Evolutionary conservation across 2,888 invertebrate species (phyloP).

Genomic region (Cosmopolites sordidus): DNA sequence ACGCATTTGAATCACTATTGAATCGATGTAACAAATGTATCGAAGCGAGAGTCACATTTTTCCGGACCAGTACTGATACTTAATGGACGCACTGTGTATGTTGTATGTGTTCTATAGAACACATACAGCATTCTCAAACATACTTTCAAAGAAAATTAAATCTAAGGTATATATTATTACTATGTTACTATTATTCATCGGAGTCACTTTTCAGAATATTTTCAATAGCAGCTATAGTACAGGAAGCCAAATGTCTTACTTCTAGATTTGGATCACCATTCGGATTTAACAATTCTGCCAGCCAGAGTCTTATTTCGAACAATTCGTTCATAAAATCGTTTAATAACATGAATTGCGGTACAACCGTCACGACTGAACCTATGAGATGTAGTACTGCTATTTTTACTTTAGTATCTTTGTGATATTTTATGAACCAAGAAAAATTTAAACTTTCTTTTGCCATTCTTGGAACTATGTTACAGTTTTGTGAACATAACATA

Average conservation of each 20-base stretch:
- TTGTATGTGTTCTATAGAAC: no score
- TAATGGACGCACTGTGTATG: no score
- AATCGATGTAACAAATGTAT: no score
- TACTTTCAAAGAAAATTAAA: no score
- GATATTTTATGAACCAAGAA: conserved; percentile 62
- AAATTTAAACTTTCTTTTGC: conserved; percentile 67
- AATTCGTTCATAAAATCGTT: conserved; percentile 60
- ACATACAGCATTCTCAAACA: no score
- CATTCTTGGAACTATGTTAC: conserved; percentile 59
- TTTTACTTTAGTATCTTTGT: conserved; percentile 63
- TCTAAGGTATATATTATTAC: no score
- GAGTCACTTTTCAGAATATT: conserved; percentile 44
- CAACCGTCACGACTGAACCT: conserved; percentile 59
- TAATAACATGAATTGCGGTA: conserved; percentile 56
- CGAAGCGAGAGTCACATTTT: no score
- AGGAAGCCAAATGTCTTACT: conserved; percentile 59
- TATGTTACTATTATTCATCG: no score
- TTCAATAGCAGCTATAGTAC: conserved; percentile 58
- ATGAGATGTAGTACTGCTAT: conserved; percentile 63
- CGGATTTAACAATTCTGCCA: conserved; percentile 56
- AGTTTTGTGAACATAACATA: conserved; percentile 65
- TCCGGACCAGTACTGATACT: no score
- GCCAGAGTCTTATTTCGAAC: conserved; percentile 64
- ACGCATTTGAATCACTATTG: no score
- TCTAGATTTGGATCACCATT: conserved; percentile 63